A percentile compares a stretch with the other conserved stretches of the same genome.
Evolutionary conservation across 2,888 invertebrate species (phyloP).

Genomic region (Bunonema sp.): DNA sequence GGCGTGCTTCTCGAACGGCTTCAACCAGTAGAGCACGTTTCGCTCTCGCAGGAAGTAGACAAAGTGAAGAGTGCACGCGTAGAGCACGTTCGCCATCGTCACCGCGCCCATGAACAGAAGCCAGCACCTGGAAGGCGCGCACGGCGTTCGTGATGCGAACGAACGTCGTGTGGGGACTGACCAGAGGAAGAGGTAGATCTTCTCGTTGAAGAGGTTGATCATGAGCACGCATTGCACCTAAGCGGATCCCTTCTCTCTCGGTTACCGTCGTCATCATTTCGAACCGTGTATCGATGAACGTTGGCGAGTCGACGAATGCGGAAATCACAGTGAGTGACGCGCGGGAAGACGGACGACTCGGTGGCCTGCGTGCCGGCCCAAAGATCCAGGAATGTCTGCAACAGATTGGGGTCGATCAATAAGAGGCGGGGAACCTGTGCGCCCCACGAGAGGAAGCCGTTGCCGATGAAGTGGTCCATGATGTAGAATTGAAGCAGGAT

Average conservation of each 20-base stretch:
- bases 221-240: constrained; percentile 42
- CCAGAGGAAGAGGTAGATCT: constrained; percentile 41
- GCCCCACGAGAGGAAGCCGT: constrained; percentile 41
- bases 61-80: too few species aligned
- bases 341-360: constrained; percentile 43
- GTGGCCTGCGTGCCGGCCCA: constrained; percentile 38
- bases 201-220: constrained; percentile 45
- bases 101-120: too few species aligned
- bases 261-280: too few species aligned
- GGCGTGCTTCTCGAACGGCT: neutral
- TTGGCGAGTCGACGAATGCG: too few species aligned
- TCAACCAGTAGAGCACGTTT: too few species aligned
- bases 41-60: too few species aligned
- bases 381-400: constrained; percentile 31
- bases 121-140: too few species aligned
- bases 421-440: constrained; percentile 17
- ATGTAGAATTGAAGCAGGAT: constrained; percentile 40
- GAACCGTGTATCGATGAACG: too few species aligned
- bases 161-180: too few species aligned
- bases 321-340: constrained; percentile 34
- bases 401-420: neutral
- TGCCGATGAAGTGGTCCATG: constrained; percentile 43
- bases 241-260: too few species aligned
- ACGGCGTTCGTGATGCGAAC: too few species aligned
- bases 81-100: too few species aligned